A percentile compares a stretch with the other conserved stretches of the same genome.
phyloP scores from a whole-genome alignment of 2,113 vertebrate genomes.

The Lophura nycthemera region DNA sequence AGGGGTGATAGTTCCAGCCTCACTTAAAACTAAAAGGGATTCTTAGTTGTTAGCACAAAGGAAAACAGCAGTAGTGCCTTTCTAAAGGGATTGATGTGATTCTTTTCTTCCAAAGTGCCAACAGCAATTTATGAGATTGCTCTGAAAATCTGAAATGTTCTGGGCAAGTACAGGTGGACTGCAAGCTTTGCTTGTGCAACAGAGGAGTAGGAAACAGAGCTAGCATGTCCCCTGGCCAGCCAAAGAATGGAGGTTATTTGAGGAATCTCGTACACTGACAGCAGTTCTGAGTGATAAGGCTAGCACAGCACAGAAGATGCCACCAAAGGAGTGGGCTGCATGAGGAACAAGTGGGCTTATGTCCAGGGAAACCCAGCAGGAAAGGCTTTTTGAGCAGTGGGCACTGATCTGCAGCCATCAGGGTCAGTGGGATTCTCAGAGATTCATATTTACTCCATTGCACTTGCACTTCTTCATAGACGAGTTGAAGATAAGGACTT shows the following conservation, averaged over 20 bases:
- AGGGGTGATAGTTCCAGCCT: background rate
- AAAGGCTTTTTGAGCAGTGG: background rate
- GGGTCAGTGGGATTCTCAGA: background rate
- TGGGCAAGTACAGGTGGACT: background rate
- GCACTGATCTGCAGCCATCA: too few relatives aligned
- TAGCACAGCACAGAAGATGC: background rate
- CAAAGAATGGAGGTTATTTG: background rate
- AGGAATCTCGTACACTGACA: background rate
- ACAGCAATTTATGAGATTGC: background rate
- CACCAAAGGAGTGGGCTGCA: background rate
- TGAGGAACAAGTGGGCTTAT: background rate
- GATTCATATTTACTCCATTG: background rate
- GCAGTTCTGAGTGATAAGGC: background rate
- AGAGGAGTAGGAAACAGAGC: background rate
- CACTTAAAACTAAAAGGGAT: background rate
- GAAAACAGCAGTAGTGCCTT: background rate
- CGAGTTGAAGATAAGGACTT: background rate
- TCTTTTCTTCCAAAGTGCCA: background rate
- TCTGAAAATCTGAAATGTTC: background rate
- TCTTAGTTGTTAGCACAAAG: background rate
- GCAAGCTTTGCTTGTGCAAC: background rate
- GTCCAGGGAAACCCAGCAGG: background rate
- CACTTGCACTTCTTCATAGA: background rate
- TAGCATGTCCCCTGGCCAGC: background rate
- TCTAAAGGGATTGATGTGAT: background rate